A percentile compares a stretch with the other conserved stretches of the same genome.
phyloP scores from a whole-genome alignment of 2,888 invertebrate genomes.

The Pegoplata infirma region DNA sequence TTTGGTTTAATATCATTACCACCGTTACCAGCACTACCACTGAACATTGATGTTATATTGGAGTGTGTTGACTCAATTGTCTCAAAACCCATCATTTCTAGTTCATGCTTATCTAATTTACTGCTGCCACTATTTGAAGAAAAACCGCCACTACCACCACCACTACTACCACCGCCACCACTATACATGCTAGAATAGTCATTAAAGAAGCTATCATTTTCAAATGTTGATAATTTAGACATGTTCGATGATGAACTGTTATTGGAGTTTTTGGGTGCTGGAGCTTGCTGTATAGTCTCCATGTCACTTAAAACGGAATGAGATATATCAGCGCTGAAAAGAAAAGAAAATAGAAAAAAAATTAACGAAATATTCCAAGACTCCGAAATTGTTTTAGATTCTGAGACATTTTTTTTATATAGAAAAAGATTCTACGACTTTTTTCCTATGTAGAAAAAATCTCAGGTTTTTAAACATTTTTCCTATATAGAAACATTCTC shows the following conservation, averaged over 20 bases:
- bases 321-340: slow-evolving; percentile 80
- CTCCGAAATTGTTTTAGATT: too few species aligned
- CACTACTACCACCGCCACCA: slow-evolving; percentile 52
- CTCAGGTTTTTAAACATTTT: too few species aligned
- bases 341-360: slow-evolving; percentile 25
- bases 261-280: slow-evolving; percentile 73
- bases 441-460: too few species aligned
- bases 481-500: too few species aligned
- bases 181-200: slow-evolving; percentile 72
- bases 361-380: too few species aligned
- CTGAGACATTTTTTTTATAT: too few species aligned
- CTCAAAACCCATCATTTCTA: slow-evolving; percentile 76
- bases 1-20: slow-evolving; percentile 55
- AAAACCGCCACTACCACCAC: slow-evolving; percentile 60
- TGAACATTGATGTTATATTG: slow-evolving; percentile 76
- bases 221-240: slow-evolving; percentile 63
- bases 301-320: slow-evolving; percentile 95
- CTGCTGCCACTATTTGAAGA: slow-evolving; percentile 42
- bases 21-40: slow-evolving; percentile 65
- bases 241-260: slow-evolving; percentile 72
- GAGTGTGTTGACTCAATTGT: slow-evolving; percentile 75
- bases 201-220: slow-evolving; percentile 71
- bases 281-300: slow-evolving; percentile 93
- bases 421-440: too few species aligned
- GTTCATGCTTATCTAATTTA: slow-evolving; percentile 73